Evolutionary conservation across 2,888 invertebrate species (phyloP), one percentile per base, ranked within the genome.

Genomic region (Chaetogeoica ovagalla): DNA sequence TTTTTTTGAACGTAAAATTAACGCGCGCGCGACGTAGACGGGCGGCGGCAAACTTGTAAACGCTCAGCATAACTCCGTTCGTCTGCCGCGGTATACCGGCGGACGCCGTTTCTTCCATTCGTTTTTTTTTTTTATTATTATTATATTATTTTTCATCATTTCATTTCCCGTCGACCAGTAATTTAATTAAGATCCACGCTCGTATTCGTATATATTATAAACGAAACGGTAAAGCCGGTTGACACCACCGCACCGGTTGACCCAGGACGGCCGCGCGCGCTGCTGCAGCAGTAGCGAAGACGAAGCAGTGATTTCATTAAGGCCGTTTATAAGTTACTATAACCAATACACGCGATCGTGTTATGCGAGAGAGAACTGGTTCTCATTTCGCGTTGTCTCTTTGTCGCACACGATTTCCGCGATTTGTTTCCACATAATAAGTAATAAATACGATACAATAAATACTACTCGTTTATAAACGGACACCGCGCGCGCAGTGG

Each of bases 131-230:
- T n/a, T n/a, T n/a, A n/a, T n/a, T n/a, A n/a, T n/a, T n/a, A n/a
- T n/a, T n/a, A n/a, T n/a, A n/a, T n/a, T n/a, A n/a, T n/a, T n/a
- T n/a, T 43, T 43, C 43, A 43, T 43, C 43, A 43, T 43, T 43
- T 69, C 11, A 62, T 77, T 77, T 77, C 77, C 77, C 19, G 62
- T 52, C 69, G 37, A 39, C 21, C 52, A 21, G 77, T 77, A 70
- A 77, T 77, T 77, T 69, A 77, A 77, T 76, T 77, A 70, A 77
- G 70, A 70, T 69, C 52, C 59, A 19, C 48, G 48, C 48, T 19
- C 19, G 19, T 19, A 55, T 55, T 19, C 6, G 55, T 48, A 48
- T 11, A 15, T 48, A 15, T 11, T 48, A 15, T 11, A 48, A 9
- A 48, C 48, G 48, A 48, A 9, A 13, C 15, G 48, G 48, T 15